Base-by-base conservation (phyloP, 2,113 vertebrate species). In the Pelobates fuscus region DNA sequence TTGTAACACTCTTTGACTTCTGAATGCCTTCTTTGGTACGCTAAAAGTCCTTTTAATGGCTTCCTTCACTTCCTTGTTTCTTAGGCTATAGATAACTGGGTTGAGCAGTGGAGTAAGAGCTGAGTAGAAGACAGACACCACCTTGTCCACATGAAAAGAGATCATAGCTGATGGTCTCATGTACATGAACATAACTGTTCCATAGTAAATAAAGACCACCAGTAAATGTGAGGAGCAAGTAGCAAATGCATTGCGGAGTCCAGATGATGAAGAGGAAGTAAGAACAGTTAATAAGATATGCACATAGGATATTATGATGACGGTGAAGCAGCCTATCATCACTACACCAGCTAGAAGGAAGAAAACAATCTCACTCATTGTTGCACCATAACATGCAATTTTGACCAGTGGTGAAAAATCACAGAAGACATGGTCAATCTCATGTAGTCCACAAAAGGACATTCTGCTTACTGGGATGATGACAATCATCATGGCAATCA, bases 371-470 rank as follows among this genome's bases (percentile, higher is more conserved):
- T 67, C 44, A 52, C 44, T 49, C 24, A 52, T 1, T n/a, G 3
- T 29, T 6, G 65, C 18, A 29, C 44, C 43, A 27, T 27, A 23
- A 18, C 65, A 67, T 18, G 65, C 49, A 27, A 52, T 23, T 49
- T 52, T 49, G 6, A 67, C 43, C 2, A 67, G 2, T n/a, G 65
- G 65, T 27, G 43, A 52, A 44, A 67, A 67, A 12, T 52, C 65
- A 67, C 65, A 67, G 44, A 67, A 67, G 5, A 67, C 43, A 29
- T 67, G 65, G 26, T 67, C 65, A 52, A 67, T 67, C 29, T 49
- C 18, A 20, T 49, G 25, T 14, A 24, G 43, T 23, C 65, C 43
- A 52, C 65, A 67, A 67, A 67, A 67, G 8, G 44, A n/a, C 43
- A 67, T 10, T 29, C 11, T 46, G 8, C 23, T 52, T 24, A 67